These are phyloP conservation scores for Leptobrachium leishanense DNA, from an alignment of 2,113 vertebrate genomes.

Conservation along the genomic window DNA sequence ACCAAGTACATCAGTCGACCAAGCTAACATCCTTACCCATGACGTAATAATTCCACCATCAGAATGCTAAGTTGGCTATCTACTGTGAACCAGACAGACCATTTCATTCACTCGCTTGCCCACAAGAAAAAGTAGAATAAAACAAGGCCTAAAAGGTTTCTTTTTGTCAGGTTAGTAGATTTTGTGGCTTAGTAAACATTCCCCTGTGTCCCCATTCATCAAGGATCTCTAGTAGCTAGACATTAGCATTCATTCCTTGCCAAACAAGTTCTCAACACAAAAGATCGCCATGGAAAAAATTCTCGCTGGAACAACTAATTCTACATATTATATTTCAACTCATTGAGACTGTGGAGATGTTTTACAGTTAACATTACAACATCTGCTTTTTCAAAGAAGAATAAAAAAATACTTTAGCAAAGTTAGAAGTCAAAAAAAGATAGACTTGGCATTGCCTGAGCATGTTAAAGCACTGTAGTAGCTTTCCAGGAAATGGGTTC, in stretches of 20 bases:
- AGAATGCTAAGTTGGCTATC: too few species aligned
- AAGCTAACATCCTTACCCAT: too few species aligned
- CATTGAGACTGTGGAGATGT: slow-evolving; percentile 62
- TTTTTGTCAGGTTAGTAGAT: too few species aligned
- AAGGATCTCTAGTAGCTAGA: slow-evolving; percentile 64
- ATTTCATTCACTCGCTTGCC: too few species aligned
- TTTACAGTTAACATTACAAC: slow-evolving; percentile 70
- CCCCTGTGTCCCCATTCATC: slow-evolving; percentile 62
- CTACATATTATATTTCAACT: slow-evolving; percentile 68
- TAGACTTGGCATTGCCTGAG: slow-evolving; percentile 55
- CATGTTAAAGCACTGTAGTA: slow-evolving; percentile 58
- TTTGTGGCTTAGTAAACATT: too few species aligned
- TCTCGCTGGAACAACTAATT: slow-evolving; percentile 64
- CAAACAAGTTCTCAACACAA: slow-evolving; percentile 62
- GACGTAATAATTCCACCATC: too few species aligned
- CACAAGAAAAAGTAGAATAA: too few species aligned
- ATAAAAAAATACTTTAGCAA: slow-evolving; percentile 53
- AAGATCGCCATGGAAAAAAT: slow-evolving; percentile 69
- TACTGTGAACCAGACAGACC: too few species aligned
- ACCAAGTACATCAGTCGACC: too few species aligned
- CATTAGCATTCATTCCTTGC: slow-evolving; percentile 59
- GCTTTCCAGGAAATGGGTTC: slow-evolving; percentile 53
- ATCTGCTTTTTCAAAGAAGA: slow-evolving; percentile 65
- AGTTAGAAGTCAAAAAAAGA: slow-evolving; percentile 58
- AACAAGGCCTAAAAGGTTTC: too few species aligned